Base-by-base conservation (phyloP, 2,113 vertebrate genomes). In the Hippocampus barbouri region DNA sequence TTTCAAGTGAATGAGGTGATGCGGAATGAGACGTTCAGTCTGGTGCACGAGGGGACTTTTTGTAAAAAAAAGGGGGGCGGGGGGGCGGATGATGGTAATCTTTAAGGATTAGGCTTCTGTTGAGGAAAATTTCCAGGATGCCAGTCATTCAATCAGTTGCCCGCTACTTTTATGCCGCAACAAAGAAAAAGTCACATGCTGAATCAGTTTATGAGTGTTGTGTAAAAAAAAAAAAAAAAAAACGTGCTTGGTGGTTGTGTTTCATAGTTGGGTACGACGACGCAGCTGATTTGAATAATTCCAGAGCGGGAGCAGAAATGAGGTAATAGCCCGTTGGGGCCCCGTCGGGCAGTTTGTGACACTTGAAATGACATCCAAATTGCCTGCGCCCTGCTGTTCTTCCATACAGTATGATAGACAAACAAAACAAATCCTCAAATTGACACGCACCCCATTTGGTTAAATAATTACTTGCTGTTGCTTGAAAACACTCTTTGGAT, bases 131-230 rank as follows among this genome's bases (percentile, higher is more conserved):
- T 77, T 81, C 18, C 68, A 83, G 71, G 16, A 49, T 66, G 83
- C 81, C 84, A 77, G 73, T 85, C 76, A 85, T 79, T 82, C 84
- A 70, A 70, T 84, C 69, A 81, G 63, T 30, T 64, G 14, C 34
- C 56, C 23, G 30, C 66, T 12, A 38, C n/a, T 68, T 74, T 27
- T 73, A 71, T 15, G 77, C 23, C 25, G 57, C 43, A 41, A 43
- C 18, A 60, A 49, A 67, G 45, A 64, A 34, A 38, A 59, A 7
- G 53, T 38, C 38, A 57, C 25, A 47, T 23, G 21, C 27, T 54
- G 15, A 66, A 43, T 1, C 27, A 1, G 34, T 34, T 61, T 27
- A 20, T 61, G 34, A 60, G 25, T 2, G 12, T 34, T 18, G 59
- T 34, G 16, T 27, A 66, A 70, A 34, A 34, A 4, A 34, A 34